Base-by-base conservation (phyloP, 2,888 invertebrate species). In the Apomyelois bistriatella region DNA sequence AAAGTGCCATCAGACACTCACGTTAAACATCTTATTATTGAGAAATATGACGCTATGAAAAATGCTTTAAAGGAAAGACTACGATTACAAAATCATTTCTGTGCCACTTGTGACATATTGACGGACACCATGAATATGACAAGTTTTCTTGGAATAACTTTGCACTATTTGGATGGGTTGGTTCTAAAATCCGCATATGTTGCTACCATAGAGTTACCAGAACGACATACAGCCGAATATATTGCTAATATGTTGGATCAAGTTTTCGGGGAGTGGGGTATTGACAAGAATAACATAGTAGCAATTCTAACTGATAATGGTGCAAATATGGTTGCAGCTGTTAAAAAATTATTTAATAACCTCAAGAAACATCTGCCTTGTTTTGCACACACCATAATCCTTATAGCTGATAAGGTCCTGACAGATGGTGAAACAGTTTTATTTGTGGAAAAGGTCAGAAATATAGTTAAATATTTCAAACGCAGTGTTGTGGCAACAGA, bases 391-490 rank as follows among this genome's bases (percentile, higher is more conserved):
- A 57, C 55, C 9, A 13, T 57, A 5, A 57, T 55, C 35, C 36
- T 54, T 28, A 40, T 37, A 16, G 30, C 38, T 3, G 38, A 51
- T 35, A 46, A 43, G 10, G n/a, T 42, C 10, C 16, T 50, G 35
- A 38, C 38, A 4, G 43, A 32, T 15, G 17, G 42, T 40, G 22
- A 46, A 46, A 38, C 50, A 13, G 38, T 38, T 43, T 9, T 13
- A 12, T 46, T 57, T 28, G 46, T 58, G 16, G 30, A 30, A 15
- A 53, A 56, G 46, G 53, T 55, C 10, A 30, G 55, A 9, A 43
- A 56, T 32, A 58, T 58, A 47, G 58, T 58, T 8, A 53, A 58
- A 28, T 56, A 40, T 30, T 41, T 56, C 17, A 58, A 58, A 51
- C 35, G 48, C 30, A 53, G 51, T 56, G 53, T 50, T 9, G 38